These are phyloP conservation scores for Piaya cayana DNA, from an alignment of 2,113 vertebrate genomes.

Conservation along the genomic window DNA sequence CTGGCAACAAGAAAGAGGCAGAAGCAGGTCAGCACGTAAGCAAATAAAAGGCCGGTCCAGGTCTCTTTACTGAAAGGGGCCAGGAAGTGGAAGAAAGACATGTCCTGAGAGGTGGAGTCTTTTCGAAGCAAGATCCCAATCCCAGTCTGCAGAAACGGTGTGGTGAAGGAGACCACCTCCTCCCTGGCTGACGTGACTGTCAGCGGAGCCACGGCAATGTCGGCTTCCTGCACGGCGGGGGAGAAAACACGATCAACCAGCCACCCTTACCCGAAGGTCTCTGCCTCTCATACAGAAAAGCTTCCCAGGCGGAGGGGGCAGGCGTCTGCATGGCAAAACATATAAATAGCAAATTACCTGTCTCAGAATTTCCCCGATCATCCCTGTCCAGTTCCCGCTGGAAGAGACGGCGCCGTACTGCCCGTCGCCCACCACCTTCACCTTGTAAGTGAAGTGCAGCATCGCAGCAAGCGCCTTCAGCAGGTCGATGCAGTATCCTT, in stretches of 20 bases:
- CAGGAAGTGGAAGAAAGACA: conserved; percentile 81
- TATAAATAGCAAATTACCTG: conserved; percentile 56
- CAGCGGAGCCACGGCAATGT: conserved; percentile 85
- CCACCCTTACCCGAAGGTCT: not conserved
- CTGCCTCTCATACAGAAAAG: not conserved
- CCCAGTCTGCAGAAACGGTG: conserved; percentile 86
- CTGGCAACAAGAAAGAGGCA: conserved; percentile 86
- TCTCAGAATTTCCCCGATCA: conserved; percentile 85
- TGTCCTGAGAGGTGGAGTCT: conserved; percentile 58
- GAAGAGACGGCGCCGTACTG: conserved; percentile 73
- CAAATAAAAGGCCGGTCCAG: conserved; percentile 83
- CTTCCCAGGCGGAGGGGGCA: not conserved
- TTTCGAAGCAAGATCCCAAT: conserved; percentile 84
- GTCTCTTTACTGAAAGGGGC: conserved; percentile 85
- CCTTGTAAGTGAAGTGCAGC: conserved; percentile 79
- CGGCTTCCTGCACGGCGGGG: conserved; percentile 78
- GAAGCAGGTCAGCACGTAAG: conserved; percentile 83
- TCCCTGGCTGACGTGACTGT: conserved; percentile 82
- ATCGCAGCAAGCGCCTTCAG: conserved; percentile 74
- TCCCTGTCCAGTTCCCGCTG: conserved; percentile 81
- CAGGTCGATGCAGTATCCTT: conserved; percentile 87
- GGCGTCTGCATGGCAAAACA: too few relatives aligned
- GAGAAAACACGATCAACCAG: not conserved
- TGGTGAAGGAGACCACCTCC: conserved; percentile 82
- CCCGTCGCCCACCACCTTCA: conserved; percentile 82